phyloP scores from a whole-genome alignment of 1,140 invertebrate genomes.

The Drosophila prosaltans region DNA sequence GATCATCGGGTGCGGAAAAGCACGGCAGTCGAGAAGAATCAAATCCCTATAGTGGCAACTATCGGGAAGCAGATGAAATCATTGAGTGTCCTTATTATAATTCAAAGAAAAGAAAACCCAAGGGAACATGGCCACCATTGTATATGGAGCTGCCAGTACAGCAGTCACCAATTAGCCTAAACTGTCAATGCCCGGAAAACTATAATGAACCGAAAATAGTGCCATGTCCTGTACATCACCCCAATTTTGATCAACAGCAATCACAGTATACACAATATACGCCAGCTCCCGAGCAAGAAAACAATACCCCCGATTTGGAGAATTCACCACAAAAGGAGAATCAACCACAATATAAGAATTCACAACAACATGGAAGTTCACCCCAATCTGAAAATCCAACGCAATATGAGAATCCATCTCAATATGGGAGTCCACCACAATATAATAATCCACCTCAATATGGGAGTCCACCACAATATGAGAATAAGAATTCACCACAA shows the following conservation, averaged over 20 bases:
- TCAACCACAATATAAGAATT: no score
- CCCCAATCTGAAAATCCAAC: no score
- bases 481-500: no score
- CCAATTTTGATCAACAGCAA: not conserved
- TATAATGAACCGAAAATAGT: not conserved
- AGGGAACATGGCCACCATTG: not conserved
- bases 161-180: not conserved
- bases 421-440: no score
- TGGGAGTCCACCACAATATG: no score
- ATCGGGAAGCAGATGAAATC: not conserved
- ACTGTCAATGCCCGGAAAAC: not conserved
- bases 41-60: not conserved
- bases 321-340: no score
- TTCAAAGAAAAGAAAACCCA: not conserved
- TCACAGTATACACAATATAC: not conserved
- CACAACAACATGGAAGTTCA: no score
- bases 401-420: no score
- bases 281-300: not conserved
- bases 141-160: not conserved
- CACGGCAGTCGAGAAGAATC: not conserved
- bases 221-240: not conserved
- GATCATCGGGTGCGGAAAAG: not conserved
- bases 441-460: no score
- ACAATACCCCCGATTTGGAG: not conserved
- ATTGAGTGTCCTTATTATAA: not conserved